Evolutionary conservation across 2,113 vertebrate genomes (phyloP), one percentile per base, ranked within the genome.

Genomic region (Neodontobutis hainanensis): DNA sequence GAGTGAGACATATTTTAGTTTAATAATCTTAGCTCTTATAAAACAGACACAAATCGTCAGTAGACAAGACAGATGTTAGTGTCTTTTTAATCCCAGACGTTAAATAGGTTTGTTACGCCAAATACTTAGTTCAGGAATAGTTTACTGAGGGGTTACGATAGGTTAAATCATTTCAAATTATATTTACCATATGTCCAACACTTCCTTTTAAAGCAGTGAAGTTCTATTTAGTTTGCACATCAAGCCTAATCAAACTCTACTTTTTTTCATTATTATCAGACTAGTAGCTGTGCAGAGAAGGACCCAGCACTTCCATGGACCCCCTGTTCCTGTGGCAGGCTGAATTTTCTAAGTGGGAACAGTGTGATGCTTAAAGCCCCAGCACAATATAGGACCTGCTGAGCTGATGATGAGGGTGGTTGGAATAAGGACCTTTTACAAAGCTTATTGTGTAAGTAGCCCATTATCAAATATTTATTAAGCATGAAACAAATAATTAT

Each of bases 1-100:
- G 11, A 72, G 78, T 78, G 69, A 87, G 85, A 61, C 46, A 58
- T n/a, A n/a, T 82, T 87, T 80, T 47, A 14, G 46, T 70, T 75
- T 68, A 75, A 74, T 81, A 80, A 84, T 68, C 65, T 34, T 9
- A 27, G 32, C 65, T 65, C 52, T 79, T 60, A 75, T 52, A 65
- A 44, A 80, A 68, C 70, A 71, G 14, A 35, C 16, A 59, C 35
- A 50, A 67, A 45, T 66, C 63, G 8, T 73, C 7, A 57, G 44
- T 32, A 74, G 61, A 78, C 80, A 61, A 75, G 55, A 70, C 48
- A 47, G 19, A 68, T 61, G 46, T 61, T 46, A 55, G 52, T 61
- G 58, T 61, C 57, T 57, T 63, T 63, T 43, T 79, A 50, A 50
- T 66, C 69, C 56, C 46, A 51, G 15, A 34, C 8, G 35, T 67